Evolutionary conservation across 2,888 invertebrate species (phyloP).

Genomic region (Ichneumon xanthorius): DNA sequence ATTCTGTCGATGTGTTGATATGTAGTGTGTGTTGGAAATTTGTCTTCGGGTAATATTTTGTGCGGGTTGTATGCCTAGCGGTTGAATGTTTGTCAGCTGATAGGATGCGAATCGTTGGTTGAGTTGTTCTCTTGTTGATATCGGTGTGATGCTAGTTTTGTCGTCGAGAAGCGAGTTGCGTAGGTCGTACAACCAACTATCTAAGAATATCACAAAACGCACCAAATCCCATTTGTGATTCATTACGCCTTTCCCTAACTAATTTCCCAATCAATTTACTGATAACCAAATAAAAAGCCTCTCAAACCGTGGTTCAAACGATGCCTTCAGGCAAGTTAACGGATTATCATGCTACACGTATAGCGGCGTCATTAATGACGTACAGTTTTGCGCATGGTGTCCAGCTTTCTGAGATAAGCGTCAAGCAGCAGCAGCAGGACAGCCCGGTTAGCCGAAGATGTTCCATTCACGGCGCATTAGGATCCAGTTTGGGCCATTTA

Average conservation of each 20-base stretch:
- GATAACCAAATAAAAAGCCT: conserved; percentile 22
- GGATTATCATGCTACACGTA: conserved; percentile 29
- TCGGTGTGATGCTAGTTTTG: too few species aligned
- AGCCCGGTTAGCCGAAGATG: conserved; percentile 63
- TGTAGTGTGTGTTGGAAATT: too few species aligned
- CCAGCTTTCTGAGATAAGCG: conserved; percentile 65
- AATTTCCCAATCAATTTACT: conserved; percentile 16
- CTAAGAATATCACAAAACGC: neutral
- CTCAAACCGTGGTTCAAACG: conserved; percentile 18
- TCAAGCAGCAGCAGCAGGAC: conserved; percentile 18
- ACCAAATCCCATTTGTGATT: conserved; percentile 72
- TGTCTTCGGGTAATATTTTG: too few species aligned
- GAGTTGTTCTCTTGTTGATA: too few species aligned
- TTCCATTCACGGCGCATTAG: conserved; percentile 72
- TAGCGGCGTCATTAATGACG: conserved; percentile 73
- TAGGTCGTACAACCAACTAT: neutral
- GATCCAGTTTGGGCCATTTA: conserved; percentile 78
- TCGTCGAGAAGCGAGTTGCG: too few species aligned
- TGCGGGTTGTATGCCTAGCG: too few species aligned
- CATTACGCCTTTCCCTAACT: conserved; percentile 41
- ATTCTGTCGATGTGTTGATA: too few species aligned
- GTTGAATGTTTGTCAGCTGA: too few species aligned
- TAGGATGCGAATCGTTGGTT: too few species aligned
- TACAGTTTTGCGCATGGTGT: conserved; percentile 69
- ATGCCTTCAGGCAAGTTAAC: conserved; percentile 5